Conservation (phyloP, 2,797 vertebrate genomes). For the Telmatherina bonti region DNA sequence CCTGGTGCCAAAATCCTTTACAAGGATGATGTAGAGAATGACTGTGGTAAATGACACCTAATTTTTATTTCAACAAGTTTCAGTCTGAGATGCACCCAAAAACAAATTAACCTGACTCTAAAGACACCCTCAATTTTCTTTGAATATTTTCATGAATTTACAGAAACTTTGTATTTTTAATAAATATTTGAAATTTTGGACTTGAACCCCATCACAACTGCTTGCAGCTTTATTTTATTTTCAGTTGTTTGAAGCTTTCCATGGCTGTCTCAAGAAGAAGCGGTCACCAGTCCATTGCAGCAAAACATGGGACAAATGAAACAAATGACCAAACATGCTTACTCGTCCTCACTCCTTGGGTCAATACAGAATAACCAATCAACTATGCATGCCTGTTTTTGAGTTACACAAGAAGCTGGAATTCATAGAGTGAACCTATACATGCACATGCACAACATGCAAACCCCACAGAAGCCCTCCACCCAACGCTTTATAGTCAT, state of each 20-base stretch:
- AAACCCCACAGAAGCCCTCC: neutral
- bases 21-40: too few species aligned
- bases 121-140: too few species aligned
- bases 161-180: too few species aligned
- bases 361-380: neutral
- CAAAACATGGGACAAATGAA: neutral
- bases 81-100: too few species aligned
- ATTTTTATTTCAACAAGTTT: too few species aligned
- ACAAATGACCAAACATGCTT: neutral
- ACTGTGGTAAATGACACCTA: too few species aligned
- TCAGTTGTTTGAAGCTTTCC: neutral
- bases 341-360: neutral
- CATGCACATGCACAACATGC: neutral
- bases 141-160: too few species aligned
- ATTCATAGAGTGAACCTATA: neutral
- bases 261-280: neutral
- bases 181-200: too few species aligned
- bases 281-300: neutral
- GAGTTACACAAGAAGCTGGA: neutral
- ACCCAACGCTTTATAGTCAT: neutral
- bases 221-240: too few species aligned
- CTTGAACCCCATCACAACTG: too few species aligned
- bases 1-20: too few species aligned
- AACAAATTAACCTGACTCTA: too few species aligned
- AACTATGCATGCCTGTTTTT: neutral